Conservation (phyloP, 2,113 vertebrate species). For the Podocnemis expansa region DNA sequence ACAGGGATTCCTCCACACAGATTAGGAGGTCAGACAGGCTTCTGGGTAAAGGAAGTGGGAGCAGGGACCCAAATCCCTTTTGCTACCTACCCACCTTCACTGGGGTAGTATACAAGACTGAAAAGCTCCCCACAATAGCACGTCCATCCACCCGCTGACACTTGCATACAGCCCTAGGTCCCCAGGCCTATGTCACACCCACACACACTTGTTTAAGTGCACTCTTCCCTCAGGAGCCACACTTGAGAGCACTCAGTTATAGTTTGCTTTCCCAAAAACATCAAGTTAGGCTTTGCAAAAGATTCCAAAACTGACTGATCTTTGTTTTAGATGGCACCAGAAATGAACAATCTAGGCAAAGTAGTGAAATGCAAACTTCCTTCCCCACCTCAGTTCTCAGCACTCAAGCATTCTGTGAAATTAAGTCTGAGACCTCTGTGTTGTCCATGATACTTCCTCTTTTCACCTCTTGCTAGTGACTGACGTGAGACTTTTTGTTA, state of each 20-base stretch:
- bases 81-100: no score
- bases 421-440: no score
- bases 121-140: no score
- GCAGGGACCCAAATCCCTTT: no score
- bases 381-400: not conserved
- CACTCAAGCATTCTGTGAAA: not conserved
- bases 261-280: not conserved
- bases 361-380: not conserved
- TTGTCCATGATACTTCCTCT: not conserved
- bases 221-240: not conserved
- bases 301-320: not conserved
- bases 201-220: not conserved
- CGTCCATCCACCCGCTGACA: no score
- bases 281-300: not conserved
- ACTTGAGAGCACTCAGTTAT: not conserved
- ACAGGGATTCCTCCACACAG: no score
- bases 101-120: no score
- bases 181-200: no score
- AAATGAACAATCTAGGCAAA: not conserved
- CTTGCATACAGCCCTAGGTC: not conserved
- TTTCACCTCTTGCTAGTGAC: not conserved
- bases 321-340: not conserved
- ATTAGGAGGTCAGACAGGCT: no score
- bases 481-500: not conserved
- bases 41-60: no score